Base-by-base conservation (phyloP, 37 sponge, comb jelly and placozoan genomes). In the Chondrilla cf. caribensis region DNA sequence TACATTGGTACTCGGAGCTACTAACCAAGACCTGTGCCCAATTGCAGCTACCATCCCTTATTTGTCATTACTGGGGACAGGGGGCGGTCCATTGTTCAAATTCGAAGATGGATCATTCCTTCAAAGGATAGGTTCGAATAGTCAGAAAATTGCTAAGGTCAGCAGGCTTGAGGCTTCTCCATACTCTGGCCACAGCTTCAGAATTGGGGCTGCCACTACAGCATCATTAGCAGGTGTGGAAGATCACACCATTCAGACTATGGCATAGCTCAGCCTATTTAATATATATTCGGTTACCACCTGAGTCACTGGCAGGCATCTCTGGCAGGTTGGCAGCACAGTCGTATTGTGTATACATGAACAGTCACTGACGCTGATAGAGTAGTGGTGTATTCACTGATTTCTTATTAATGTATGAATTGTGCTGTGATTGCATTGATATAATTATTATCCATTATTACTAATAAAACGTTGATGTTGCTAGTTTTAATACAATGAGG, bases 151-250 rank as follows among this genome's bases (percentile, higher is more conserved):
- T 40, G 24, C 43, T 73, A 18, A 37, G 11, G 41, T 43, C 2
- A 37, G 38, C 0, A 43, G 76, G 9, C 36, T 73, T n/a, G 76
- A 73, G 22, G n/a, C 76, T 1, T 4, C 42, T 21, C 3, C 9
- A 37, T 73, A 73, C 42, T 73, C 76, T 11, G 76, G 76, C 25
- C 42, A 73, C 36, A 40, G 76, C 25, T 73, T 73, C 25, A 39
- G 76, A 1, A 73, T 73, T 39, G 76, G 76, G 1, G 76, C 76
- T 3, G 43, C 44, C 19, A 73, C 76, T 39, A 73, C 76, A 40
- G 76, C 76, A 42, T 40, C 76, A 73, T 1, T 0, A 15, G 43
- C 18, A 11, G 76, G 76, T 21, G 24, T 73, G 43, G 43, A 40
- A 32, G 43, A 0, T 7, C 11, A 32, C 1, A 2, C 6, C 18